phyloP scores from a whole-genome alignment of 2,113 vertebrate species.

The Parotia lawesii region DNA sequence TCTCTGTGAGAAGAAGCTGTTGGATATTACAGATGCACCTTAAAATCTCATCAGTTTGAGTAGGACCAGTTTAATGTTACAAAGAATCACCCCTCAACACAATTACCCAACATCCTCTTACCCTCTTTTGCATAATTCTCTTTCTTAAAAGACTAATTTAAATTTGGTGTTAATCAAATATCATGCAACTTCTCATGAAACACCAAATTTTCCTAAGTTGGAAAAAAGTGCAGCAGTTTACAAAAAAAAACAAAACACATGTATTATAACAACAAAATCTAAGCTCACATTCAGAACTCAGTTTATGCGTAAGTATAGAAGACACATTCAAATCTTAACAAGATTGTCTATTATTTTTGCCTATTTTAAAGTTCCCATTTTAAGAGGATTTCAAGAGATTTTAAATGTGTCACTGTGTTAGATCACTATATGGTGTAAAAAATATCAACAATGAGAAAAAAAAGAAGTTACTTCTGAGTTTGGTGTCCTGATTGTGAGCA shows the following conservation, averaged over 20 bases:
- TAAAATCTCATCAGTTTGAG: neutral
- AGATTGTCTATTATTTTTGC: neutral
- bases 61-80: neutral
- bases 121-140: neutral
- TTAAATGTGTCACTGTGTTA: neutral
- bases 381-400: neutral
- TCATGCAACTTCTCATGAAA: neutral
- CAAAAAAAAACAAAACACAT: neutral
- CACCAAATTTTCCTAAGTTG: neutral
- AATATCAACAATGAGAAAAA: neutral
- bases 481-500: neutral
- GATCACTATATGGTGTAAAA: neutral
- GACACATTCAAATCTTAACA: neutral
- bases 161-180: neutral
- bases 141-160: neutral
- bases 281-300: neutral
- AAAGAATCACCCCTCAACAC: neutral
- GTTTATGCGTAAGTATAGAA: neutral
- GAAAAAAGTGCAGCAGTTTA: neutral
- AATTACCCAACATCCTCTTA: neutral
- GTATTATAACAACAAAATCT: neutral
- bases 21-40: neutral
- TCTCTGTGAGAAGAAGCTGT: neutral
- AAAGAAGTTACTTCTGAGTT: neutral
- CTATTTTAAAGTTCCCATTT: neutral